These are phyloP conservation scores for Physeter macrocephalus DNA, from an alignment of 2,113 vertebrate genomes.

Conservation along the genomic window DNA sequence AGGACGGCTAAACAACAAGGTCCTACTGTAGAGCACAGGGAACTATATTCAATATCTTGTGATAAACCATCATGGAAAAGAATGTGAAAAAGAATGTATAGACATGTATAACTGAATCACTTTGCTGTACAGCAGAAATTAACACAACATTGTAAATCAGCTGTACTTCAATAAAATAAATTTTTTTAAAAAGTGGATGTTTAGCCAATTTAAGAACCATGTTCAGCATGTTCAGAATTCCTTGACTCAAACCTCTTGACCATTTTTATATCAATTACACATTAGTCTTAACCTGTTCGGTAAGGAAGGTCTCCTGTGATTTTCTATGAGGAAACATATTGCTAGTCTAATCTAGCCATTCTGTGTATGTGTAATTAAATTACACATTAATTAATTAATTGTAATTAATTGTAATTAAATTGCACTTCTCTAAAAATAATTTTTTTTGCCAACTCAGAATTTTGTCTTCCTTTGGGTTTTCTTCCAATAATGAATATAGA, in stretches of 20 bases:
- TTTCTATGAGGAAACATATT: background rate
- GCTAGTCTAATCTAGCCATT: background rate
- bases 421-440: background rate
- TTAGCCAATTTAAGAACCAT: conserved; percentile 5
- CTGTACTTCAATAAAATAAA: background rate
- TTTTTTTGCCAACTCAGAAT: background rate
- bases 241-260: background rate
- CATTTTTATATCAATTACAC: background rate
- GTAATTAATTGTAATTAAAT: conserved; percentile 25
- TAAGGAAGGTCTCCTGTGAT: background rate
- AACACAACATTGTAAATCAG: background rate
- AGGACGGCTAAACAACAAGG: background rate
- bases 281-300: background rate
- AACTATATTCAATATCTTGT: background rate
- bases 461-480: background rate
- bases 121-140: background rate
- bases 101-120: background rate
- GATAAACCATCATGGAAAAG: background rate
- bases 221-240: background rate
- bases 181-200: background rate
- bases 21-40: background rate
- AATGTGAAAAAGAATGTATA: background rate
- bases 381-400: too few species aligned
- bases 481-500: background rate
- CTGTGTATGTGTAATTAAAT: background rate